phyloP scores from a whole-genome alignment of 2,888 invertebrate species.

The Malthinus flaveolus region DNA sequence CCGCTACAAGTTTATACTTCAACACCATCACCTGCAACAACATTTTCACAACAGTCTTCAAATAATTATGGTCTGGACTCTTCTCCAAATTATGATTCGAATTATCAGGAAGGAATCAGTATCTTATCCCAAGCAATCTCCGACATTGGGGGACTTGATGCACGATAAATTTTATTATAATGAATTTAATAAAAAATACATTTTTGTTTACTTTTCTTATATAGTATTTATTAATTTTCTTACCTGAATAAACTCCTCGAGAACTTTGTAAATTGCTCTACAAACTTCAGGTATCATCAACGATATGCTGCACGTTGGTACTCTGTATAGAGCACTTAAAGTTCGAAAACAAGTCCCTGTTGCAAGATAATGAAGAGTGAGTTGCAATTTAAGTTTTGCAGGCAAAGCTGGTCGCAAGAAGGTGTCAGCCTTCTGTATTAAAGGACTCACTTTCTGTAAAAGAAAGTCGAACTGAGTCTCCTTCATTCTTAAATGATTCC shows the following conservation, averaged over 20 bases:
- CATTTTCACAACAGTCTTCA: background rate
- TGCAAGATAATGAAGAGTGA: background rate
- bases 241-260: background rate
- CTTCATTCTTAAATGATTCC: conserved; percentile 20
- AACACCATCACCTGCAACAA: background rate
- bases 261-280: background rate
- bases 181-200: background rate
- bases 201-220: background rate
- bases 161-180: background rate
- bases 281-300: background rate
- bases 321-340: background rate
- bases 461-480: conserved; percentile 11
- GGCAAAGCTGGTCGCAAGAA: background rate
- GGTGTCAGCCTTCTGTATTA: conserved; percentile 3
- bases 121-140: background rate
- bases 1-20: background rate
- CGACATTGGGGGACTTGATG: background rate
- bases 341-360: conserved; percentile 1
- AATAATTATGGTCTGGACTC: background rate
- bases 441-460: background rate
- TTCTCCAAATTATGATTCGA: background rate
- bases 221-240: background rate
- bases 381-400: background rate
- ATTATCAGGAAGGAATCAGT: background rate
- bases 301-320: background rate